Evolutionary conservation across 2,113 vertebrate genomes (phyloP).

Genomic region (Periophthalmodon schlosseri): DNA sequence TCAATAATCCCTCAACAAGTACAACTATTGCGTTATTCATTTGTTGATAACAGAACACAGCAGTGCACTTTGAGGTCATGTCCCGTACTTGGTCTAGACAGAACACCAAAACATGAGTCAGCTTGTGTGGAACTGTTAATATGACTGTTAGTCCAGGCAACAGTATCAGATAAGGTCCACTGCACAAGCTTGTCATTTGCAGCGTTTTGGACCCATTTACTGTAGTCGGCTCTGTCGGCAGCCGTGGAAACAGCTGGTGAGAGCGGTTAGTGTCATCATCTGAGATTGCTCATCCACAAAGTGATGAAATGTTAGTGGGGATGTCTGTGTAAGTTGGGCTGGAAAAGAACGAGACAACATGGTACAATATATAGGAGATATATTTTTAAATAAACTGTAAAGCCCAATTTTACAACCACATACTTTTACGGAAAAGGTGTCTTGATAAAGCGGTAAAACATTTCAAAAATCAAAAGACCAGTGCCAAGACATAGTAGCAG

Average conservation of each 20-base stretch:
- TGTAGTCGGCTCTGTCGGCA: not conserved
- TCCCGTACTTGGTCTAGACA: slow-evolving; percentile 44
- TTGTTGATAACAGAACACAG: slow-evolving; percentile 17
- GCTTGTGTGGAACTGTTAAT: not conserved
- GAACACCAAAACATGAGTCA: slow-evolving; percentile 36
- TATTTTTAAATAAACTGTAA: too few relatives aligned
- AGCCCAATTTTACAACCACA: too few relatives aligned
- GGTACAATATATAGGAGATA: not conserved
- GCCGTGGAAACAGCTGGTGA: slow-evolving; percentile 16
- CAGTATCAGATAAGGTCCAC: not conserved
- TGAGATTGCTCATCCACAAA: slow-evolving; percentile 20
- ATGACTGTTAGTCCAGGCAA: not conserved
- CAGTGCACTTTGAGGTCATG: slow-evolving; percentile 15
- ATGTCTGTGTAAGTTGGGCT: not conserved
- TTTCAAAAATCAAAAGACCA: too few relatives aligned
- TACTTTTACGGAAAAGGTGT: too few relatives aligned
- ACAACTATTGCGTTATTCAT: slow-evolving; percentile 5
- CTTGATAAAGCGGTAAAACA: too few relatives aligned
- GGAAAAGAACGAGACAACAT: not conserved
- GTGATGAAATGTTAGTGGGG: not conserved
- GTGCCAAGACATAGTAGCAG: too few relatives aligned
- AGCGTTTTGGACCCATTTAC: not conserved
- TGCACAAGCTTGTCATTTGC: not conserved
- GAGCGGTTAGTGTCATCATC: slow-evolving; percentile 13
- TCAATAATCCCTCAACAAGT: not conserved